phyloP scores from a whole-genome alignment of 2,888 invertebrate genomes.

The Eupsilia transversa region DNA sequence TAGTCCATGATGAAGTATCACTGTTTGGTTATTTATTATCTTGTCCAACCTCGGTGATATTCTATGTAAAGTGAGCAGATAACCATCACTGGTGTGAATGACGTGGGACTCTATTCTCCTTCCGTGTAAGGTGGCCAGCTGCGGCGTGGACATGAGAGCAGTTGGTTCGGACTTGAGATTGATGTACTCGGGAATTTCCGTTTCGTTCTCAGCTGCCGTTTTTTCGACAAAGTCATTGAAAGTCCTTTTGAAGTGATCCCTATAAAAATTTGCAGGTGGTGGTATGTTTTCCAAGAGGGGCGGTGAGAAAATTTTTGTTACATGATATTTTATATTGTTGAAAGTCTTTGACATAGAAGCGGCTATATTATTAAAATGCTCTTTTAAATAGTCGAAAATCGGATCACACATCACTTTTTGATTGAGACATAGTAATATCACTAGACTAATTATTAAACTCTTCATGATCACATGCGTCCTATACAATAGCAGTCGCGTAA shows the following conservation, averaged over 20 bases:
- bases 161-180: slow-evolving; percentile 71
- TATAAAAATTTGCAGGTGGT: not conserved
- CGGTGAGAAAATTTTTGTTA: slow-evolving; percentile 57
- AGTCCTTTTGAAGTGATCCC: slow-evolving; percentile 55
- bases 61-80: slow-evolving; percentile 80
- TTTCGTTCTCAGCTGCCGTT: slow-evolving; percentile 59
- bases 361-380: slow-evolving; percentile 68
- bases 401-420: slow-evolving; percentile 65
- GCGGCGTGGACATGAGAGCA: slow-evolving; percentile 76
- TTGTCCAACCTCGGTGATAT: slow-evolving; percentile 58
- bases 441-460: slow-evolving; percentile 48
- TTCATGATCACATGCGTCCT: slow-evolving; percentile 60
- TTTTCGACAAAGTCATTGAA: slow-evolving; percentile 69
- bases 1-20: slow-evolving; percentile 82
- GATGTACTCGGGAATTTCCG: slow-evolving; percentile 60
- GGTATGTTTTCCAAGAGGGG: not conserved
- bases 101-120: slow-evolving; percentile 78
- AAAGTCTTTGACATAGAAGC: slow-evolving; percentile 60
- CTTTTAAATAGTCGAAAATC: slow-evolving; percentile 64
- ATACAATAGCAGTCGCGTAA: slow-evolving; percentile 13
- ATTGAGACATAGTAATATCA: slow-evolving; percentile 58
- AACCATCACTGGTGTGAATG: slow-evolving; percentile 80
- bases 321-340: slow-evolving; percentile 60
- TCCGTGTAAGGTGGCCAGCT: slow-evolving; percentile 78
- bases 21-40: slow-evolving; percentile 64